A percentile compares a stretch with the other conserved stretches of the same genome.
Conservation (phyloP, 53 echinoderm and acorn worm genomes). For the Mesocentrotus franciscanus region DNA sequence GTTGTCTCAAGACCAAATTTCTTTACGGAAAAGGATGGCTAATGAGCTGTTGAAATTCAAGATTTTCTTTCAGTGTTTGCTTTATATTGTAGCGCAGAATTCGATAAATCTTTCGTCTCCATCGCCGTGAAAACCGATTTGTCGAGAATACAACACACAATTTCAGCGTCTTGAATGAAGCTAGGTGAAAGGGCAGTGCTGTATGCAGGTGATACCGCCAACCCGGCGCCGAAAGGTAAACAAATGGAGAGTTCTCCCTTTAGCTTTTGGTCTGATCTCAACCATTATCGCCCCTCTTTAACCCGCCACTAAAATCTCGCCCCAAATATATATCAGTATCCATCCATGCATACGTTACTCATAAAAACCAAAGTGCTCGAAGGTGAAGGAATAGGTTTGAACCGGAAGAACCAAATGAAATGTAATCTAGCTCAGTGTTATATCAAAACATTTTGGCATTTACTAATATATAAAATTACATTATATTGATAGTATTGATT, state of each 20-base stretch:
- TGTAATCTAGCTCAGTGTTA: neutral
- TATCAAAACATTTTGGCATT: neutral
- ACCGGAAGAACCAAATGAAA: neutral
- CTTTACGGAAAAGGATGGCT: neutral
- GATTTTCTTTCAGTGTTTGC: neutral
- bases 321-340: neutral
- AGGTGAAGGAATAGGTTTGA: neutral
- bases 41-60: neutral
- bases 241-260: conserved; percentile 9
- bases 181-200: neutral
- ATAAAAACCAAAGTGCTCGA: neutral
- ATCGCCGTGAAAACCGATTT: neutral
- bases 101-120: neutral
- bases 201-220: conserved; percentile 52
- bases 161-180: conserved; percentile 3
- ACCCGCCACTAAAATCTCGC: conserved; percentile 31
- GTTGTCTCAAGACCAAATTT: neutral
- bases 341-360: neutral
- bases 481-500: neutral
- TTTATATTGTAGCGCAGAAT: neutral
- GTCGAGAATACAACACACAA: neutral
- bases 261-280: neutral
- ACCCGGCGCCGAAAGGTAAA: conserved; percentile 63
- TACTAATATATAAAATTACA: neutral
- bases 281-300: neutral